Evolutionary conservation across 2,888 invertebrate genomes (phyloP), one percentile per base, ranked within the genome.

Genomic region (Leptothorax acervorum): DNA sequence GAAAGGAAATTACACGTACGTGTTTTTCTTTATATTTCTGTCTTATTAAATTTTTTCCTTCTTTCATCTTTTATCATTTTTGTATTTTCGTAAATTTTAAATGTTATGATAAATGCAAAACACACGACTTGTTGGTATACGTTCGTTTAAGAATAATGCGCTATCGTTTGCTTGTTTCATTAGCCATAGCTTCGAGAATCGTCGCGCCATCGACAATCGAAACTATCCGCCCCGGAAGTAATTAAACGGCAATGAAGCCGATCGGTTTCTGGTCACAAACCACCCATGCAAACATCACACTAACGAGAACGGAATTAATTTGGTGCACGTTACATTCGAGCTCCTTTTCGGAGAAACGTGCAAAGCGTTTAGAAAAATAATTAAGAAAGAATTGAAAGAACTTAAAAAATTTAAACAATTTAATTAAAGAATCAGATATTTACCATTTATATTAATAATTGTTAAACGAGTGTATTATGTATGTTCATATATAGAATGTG

Each of bases 181-280:
- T 81, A 73, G 60, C 79, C 48, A 35, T 45, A 42, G 35, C 1
- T 15, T 51, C 48, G 60, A 60, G 74, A 62, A 60, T 81, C 79
- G 60, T 53, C 74, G 73, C 35, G 15, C 9, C 60, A 48, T 60
- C 74, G 48, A 73, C 79, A 73, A 81, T 65, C 78, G 78, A 85
- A 85, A 75, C 75, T 85, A 74, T 48, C 79, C 48, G 65, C 60
- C 60, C 31, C 83, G 85, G 83, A 84, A 84, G 66, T 85, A 85
- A 85, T 85, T 85, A 85, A 85, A 85, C 57, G 78, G 83, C 85
- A 85, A 83, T 85, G 85, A 85, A 84, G 75, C 75, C 62, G 75
- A 76, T 70, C 70, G 48, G 85, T 66, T 75, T 39, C 74, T 63
- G 55, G 57, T 74, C 73, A 53, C 82, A 74, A 51, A 48, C 71